Evolutionary conservation across 37 sponge, comb jelly and placozoan genomes (phyloP).

Genomic region (Agelas oroides): DNA sequence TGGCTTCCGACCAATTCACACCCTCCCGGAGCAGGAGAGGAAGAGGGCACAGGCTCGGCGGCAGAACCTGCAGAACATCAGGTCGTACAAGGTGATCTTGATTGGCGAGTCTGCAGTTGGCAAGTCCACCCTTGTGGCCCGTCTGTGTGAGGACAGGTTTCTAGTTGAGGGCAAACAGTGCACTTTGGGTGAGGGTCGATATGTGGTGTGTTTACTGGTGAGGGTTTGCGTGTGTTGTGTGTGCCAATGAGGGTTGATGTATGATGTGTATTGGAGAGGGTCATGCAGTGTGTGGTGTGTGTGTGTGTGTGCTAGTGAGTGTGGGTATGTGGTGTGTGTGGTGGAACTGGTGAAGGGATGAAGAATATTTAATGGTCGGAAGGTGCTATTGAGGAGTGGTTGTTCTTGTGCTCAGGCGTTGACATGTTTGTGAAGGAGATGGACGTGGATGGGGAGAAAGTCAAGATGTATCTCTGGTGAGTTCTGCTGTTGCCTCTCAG

Average conservation of each 20-base stretch:
- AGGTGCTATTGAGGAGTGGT: neutral
- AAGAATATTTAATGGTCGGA: neutral
- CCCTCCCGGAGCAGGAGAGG: slow-evolving; percentile 46
- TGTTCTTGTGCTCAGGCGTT: slow-evolving; percentile 47
- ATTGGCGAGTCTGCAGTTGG: slow-evolving; percentile 80
- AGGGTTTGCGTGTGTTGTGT: too few relatives aligned
- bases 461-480: slow-evolving; percentile 77
- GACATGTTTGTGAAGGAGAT: slow-evolving; percentile 81
- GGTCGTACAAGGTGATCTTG: slow-evolving; percentile 63
- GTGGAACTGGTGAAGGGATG: too few relatives aligned
- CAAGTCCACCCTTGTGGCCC: slow-evolving; percentile 71
- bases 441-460: slow-evolving; percentile 56
- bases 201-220: too few relatives aligned
- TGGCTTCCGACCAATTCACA: slow-evolving; percentile 53
- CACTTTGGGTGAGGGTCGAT: slow-evolving; percentile 64
- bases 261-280: too few relatives aligned
- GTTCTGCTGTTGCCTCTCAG: neutral
- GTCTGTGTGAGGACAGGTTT: slow-evolving; percentile 78
- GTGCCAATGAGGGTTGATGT: too few relatives aligned
- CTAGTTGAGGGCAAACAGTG: slow-evolving; percentile 53
- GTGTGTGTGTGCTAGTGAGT: too few relatives aligned
- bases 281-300: too few relatives aligned
- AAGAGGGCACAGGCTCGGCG: slow-evolving; percentile 23
- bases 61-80: slow-evolving; percentile 16
- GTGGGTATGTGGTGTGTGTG: too few relatives aligned